Evolutionary conservation across 2,797 vertebrate genomes (phyloP).

Genomic region (Dipus sagitta): DNA sequence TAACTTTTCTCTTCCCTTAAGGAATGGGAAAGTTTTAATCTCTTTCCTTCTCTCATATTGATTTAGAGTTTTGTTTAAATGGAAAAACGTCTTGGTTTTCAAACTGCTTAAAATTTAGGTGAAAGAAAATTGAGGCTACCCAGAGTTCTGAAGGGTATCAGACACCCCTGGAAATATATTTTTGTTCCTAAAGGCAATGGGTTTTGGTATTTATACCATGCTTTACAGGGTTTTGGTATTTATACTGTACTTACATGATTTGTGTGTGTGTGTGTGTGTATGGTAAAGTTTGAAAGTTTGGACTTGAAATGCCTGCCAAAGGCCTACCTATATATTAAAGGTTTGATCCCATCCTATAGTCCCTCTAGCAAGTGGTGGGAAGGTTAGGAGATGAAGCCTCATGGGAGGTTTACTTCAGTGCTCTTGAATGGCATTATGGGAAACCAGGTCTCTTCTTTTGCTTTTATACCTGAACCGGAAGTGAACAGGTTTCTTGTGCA

Average conservation of each 20-base stretch:
- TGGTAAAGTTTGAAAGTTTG: neutral
- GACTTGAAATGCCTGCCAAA: neutral
- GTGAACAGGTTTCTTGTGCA: neutral
- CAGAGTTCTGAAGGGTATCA: neutral
- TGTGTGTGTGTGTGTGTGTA: neutral
- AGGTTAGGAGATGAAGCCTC: neutral
- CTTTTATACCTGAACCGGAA: no score
- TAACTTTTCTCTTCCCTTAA: constrained; percentile 64
- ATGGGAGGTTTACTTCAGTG: neutral
- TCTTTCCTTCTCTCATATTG: neutral
- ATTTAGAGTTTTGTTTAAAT: constrained; percentile 66
- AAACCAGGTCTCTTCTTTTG: neutral
- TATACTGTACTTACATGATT: neutral
- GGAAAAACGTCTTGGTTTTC: constrained; percentile 40
- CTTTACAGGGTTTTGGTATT: constrained; percentile 9
- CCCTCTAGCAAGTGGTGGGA: neutral
- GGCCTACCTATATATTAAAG: neutral
- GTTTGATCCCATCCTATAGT: neutral
- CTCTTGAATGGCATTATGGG: neutral
- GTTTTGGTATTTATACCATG: neutral
- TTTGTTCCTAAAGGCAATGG: neutral
- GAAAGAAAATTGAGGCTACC: constrained; percentile 49
- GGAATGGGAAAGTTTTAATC: neutral
- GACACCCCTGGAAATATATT: neutral
- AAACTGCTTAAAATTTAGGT: constrained; percentile 50